Evolutionary conservation across 2,888 invertebrate species (phyloP).

Genomic region (Pseudanteris insignis): DNA sequence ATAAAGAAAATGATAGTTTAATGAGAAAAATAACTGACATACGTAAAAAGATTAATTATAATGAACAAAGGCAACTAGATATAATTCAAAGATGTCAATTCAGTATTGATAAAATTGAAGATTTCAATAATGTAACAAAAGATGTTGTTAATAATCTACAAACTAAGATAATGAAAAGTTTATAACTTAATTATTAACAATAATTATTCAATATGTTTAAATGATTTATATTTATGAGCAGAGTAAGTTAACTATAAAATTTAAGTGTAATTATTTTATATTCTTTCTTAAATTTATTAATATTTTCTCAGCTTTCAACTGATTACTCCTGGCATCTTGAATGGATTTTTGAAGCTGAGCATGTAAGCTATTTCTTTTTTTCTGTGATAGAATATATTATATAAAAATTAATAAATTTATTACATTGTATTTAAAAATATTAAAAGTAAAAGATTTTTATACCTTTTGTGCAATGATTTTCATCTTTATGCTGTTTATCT

Average conservation of each 20-base stretch:
- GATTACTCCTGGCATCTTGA: background rate
- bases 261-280: no score
- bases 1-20: constrained; percentile 3
- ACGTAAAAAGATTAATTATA: background rate
- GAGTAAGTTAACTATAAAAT: no score
- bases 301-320: constrained; percentile 5
- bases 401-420: background rate
- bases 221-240: no score
- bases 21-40: constrained; percentile 1
- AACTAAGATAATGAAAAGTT: no score
- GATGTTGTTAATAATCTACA: no score
- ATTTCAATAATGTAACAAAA: background rate
- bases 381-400: background rate
- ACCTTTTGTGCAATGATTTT: constrained; percentile 7
- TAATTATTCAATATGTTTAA: no score
- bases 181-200: no score
- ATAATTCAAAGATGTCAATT: constrained; percentile 1
- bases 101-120: background rate
- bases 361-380: background rate
- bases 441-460: no score
- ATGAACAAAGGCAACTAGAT: background rate
- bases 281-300: constrained; percentile 8
- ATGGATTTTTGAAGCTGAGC: constrained; percentile 1
- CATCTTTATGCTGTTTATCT: constrained; percentile 6
- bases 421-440: no score